Evolutionary conservation across 2,797 vertebrate genomes (phyloP).

Genomic region (Bucorvus abyssinicus): DNA sequence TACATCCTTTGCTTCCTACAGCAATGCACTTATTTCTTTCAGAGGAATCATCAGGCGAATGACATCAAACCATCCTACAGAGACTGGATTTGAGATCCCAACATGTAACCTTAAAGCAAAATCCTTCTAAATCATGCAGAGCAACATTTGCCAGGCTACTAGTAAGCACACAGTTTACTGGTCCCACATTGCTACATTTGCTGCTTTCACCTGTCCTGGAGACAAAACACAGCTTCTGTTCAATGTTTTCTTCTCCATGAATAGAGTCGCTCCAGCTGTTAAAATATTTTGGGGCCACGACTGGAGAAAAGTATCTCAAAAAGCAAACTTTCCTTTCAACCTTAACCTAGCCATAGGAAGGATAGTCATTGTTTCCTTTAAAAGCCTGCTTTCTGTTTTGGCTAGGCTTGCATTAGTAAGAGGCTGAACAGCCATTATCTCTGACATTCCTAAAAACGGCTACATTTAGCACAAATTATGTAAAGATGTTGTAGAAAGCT

Average conservation of each 20-base stretch:
- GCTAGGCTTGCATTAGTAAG: background rate
- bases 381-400: background rate
- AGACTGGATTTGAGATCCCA: background rate
- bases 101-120: background rate
- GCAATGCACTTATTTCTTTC: background rate
- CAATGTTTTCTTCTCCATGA: background rate
- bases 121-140: background rate
- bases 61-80: background rate
- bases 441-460: background rate
- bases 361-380: background rate
- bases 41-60: background rate
- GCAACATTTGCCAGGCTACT: background rate
- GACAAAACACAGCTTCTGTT: background rate
- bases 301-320: background rate
- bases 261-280: background rate
- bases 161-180: background rate
- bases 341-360: background rate
- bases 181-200: background rate
- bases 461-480: background rate
- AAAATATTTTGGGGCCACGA: background rate
- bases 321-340: background rate
- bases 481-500: background rate
- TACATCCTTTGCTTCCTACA: background rate
- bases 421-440: background rate
- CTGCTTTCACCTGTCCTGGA: background rate